Evolutionary conservation across 1,140 invertebrate genomes (phyloP).

Genomic region (Psilanteris sp.): DNA sequence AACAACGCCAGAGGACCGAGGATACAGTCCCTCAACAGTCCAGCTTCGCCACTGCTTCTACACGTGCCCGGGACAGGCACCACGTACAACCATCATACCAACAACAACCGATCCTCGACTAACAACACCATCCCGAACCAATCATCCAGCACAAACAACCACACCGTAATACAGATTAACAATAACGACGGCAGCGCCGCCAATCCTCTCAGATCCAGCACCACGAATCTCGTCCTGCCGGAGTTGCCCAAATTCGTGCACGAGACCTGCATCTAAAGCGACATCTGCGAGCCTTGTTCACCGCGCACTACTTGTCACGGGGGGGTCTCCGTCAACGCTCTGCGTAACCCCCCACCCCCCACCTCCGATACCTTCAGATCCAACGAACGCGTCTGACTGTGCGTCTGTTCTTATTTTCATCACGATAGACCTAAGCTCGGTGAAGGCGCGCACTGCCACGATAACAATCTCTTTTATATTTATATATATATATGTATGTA

Average conservation of each 20-base stretch:
- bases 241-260: constrained; percentile 85
- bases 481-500: no score
- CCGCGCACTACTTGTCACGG: no score
- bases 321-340: neutral
- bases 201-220: constrained; percentile 77
- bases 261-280: constrained; percentile 85
- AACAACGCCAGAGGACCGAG: constrained; percentile 67
- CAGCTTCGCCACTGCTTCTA: constrained; percentile 75
- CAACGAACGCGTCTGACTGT: neutral
- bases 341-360: no score
- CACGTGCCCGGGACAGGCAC: constrained; percentile 73
- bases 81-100: constrained; percentile 72
- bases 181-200: constrained; percentile 70
- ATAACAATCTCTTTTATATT: no score
- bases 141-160: constrained; percentile 68
- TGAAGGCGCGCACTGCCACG: constrained; percentile 23
- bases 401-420: neutral
- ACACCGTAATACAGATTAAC: constrained; percentile 64
- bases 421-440: constrained; percentile 44
- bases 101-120: constrained; percentile 69
- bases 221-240: constrained; percentile 79
- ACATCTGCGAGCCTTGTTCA: constrained; percentile 9
- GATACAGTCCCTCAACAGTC: constrained; percentile 73
- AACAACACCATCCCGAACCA: constrained; percentile 66
- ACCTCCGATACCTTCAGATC: no score